Conservation (phyloP, 2,888 invertebrate species). For the Troides oblongomaculatus region DNA sequence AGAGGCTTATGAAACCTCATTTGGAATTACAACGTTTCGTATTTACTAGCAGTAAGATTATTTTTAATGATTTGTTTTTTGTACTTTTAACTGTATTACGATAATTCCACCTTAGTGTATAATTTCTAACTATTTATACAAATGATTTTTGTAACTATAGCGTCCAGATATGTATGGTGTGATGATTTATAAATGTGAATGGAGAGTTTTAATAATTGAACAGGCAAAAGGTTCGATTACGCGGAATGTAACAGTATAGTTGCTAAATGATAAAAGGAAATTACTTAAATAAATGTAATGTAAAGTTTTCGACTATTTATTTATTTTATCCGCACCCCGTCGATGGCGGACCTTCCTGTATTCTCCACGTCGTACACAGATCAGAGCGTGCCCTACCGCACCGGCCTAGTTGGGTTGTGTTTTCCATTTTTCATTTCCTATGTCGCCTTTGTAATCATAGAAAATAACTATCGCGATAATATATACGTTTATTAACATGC, state of each 20-base stretch:
- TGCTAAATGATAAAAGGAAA: constrained; percentile 12
- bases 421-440: constrained; percentile 12
- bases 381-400: not conserved
- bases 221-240: constrained; percentile 10
- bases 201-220: constrained; percentile 21
- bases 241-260: constrained; percentile 22
- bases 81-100: constrained; percentile 35
- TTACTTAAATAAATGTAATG: constrained; percentile 24
- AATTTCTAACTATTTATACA: constrained; percentile 35
- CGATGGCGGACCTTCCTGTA: constrained; percentile 14
- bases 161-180: constrained; percentile 39
- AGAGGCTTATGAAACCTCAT: constrained; percentile 1
- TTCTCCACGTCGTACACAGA: not conserved
- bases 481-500: not conserved
- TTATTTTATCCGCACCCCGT: constrained; percentile 14
- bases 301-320: constrained; percentile 23
- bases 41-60: constrained; percentile 34
- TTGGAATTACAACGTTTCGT: constrained; percentile 22
- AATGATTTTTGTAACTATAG: constrained; percentile 38
- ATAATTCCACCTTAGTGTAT: constrained; percentile 30
- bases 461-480: constrained; percentile 1
- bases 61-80: constrained; percentile 39
- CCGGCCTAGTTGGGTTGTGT: not conserved
- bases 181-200: constrained; percentile 30
- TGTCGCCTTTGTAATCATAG: constrained; percentile 12